Percentiles rank a stretch among this genome's conserved stretches.
Evolutionary conservation across 2,888 invertebrate genomes (phyloP).

Genomic region (Anthoptus insignis): DNA sequence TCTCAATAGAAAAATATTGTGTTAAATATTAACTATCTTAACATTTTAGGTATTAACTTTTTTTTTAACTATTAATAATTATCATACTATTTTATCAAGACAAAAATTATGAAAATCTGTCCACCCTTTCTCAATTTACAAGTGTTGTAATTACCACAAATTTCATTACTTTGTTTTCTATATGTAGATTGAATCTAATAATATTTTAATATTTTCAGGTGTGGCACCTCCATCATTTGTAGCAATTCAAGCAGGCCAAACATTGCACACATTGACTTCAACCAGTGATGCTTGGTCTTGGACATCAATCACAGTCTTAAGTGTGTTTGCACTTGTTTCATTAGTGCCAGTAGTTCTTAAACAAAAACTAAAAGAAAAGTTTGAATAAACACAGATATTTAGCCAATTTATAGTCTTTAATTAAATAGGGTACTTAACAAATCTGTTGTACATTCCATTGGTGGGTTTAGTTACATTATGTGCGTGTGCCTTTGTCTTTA

Average conservation of each 20-base stretch:
- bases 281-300: conserved; percentile 96
- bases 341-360: conserved; percentile 96
- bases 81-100: no score
- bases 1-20: no score
- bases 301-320: conserved; percentile 93
- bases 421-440: conserved; percentile 54
- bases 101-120: no score
- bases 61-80: no score
- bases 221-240: conserved; percentile 99
- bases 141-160: no score
- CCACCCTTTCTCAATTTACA: no score
- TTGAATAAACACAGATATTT: conserved; percentile 86
- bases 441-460: conserved; percentile 73
- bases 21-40: no score
- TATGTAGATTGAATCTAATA: no score
- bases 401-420: conserved; percentile 63
- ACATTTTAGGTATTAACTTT: no score
- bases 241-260: conserved; percentile 99
- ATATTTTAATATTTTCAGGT: conserved; percentile 89
- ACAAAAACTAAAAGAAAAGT: conserved; percentile 92
- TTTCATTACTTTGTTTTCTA: no score
- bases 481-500: conserved; percentile 60
- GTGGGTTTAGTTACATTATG: conserved; percentile 36
- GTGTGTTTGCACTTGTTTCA: conserved; percentile 93
- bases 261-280: conserved; percentile 96